Conservation (phyloP, 2,797 vertebrate genomes). For the Taeniopygia guttata region DNA sequence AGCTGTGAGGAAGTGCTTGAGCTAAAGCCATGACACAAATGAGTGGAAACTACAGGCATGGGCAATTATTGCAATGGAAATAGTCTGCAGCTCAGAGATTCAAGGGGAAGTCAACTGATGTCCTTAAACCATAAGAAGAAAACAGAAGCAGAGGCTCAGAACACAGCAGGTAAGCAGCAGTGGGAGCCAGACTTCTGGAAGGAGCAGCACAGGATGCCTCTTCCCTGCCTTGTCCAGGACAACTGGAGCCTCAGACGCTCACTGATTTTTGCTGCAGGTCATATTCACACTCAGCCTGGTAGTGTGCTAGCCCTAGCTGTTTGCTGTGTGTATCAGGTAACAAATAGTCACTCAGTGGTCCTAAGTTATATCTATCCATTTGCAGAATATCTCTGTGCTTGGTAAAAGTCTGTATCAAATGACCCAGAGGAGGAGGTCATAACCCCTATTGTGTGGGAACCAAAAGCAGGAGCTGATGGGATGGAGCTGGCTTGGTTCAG, state of each 20-base stretch:
- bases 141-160: neutral
- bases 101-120: neutral
- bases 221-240: neutral
- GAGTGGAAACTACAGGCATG: neutral
- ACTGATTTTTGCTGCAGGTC: neutral
- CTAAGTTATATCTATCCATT: fast-evolving
- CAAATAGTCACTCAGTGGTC: neutral
- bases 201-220: neutral
- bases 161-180: neutral
- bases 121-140: neutral
- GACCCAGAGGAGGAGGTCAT: fast-evolving
- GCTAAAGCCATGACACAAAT: neutral
- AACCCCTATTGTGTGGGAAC: fast-evolving
- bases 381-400: neutral
- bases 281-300: neutral
- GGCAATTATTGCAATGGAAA: fast-evolving
- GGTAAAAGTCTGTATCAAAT: neutral
- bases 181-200: neutral
- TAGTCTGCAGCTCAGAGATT: neutral
- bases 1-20: neutral
- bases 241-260: neutral
- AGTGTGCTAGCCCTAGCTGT: neutral
- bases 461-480: neutral
- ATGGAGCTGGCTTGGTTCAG: fast-evolving
- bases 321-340: neutral